These are phyloP conservation scores for Allacma fusca DNA, from an alignment of 2,888 invertebrate species.

Conservation along the genomic window DNA sequence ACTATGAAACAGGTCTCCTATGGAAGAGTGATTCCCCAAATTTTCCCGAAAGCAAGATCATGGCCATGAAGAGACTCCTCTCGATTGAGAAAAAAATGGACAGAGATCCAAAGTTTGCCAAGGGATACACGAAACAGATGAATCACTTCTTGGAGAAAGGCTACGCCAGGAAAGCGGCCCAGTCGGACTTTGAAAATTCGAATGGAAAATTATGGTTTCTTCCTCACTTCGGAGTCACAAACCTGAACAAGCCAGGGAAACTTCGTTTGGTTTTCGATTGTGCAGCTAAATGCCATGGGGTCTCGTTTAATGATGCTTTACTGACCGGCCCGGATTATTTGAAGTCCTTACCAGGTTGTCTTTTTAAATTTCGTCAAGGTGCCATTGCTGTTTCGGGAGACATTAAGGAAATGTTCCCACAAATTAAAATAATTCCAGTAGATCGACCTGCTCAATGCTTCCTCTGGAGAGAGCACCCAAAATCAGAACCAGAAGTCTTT, in stretches of 20 bases:
- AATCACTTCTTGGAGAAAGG: constrained; percentile 24
- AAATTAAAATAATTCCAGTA: not conserved
- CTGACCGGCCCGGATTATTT: too few relatives aligned
- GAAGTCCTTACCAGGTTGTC: not conserved
- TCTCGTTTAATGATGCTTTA: constrained; percentile 27
- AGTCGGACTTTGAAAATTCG: not conserved
- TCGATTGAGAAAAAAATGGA: constrained; percentile 41
- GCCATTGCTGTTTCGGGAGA: constrained; percentile 37
- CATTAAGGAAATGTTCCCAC: constrained; percentile 36
- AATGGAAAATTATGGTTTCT: not conserved
- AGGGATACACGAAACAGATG: constrained; percentile 27
- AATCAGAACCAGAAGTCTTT: not conserved
- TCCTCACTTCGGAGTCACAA: constrained; percentile 35
- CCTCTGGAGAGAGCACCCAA: constrained; percentile 9
- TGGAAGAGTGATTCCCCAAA: not conserved
- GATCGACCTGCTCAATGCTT: constrained; percentile 36
- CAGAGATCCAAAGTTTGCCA: not conserved
- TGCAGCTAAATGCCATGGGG: constrained; percentile 18
- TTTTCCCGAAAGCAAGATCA: constrained; percentile 28
- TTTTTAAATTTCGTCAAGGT: constrained; percentile 32
- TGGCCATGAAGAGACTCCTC: not conserved
- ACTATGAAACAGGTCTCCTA: constrained; percentile 40
- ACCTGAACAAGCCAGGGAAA: constrained; percentile 50
- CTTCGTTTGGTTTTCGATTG: constrained; percentile 49
- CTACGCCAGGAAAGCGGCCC: constrained; percentile 9